Percentiles rank a stretch among this genome's conserved stretches.
These are phyloP conservation scores for Scortum barcoo DNA, from an alignment of 2,113 vertebrate genomes.

Conservation along the genomic window DNA sequence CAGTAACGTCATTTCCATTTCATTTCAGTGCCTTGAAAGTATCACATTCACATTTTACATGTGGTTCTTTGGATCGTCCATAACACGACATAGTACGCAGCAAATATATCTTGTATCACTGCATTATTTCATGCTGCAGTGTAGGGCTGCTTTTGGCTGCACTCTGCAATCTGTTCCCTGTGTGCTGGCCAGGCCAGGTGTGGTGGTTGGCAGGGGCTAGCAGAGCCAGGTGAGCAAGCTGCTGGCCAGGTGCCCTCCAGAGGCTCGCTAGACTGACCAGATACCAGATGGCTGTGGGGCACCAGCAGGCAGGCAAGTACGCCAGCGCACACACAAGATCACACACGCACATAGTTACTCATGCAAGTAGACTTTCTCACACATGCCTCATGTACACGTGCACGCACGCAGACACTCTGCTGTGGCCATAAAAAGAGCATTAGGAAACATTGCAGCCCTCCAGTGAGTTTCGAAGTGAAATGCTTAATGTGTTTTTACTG, in stretches of 20 bases:
- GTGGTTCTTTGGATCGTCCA: neutral
- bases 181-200: slow-evolving; percentile 70
- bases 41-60: neutral
- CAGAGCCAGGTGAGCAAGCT: slow-evolving; percentile 79
- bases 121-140: slow-evolving; percentile 34
- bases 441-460: slow-evolving; percentile 60
- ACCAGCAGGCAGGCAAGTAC: slow-evolving; percentile 57
- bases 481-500: slow-evolving; percentile 72
- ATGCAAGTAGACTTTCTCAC: slow-evolving; percentile 33
- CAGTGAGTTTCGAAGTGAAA: slow-evolving; percentile 65
- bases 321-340: neutral
- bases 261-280: slow-evolving; percentile 75
- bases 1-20: neutral
- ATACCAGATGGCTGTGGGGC: slow-evolving; percentile 77
- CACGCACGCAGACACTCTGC: slow-evolving; percentile 16
- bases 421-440: slow-evolving; percentile 60
- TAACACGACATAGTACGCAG: neutral
- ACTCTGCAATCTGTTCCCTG: slow-evolving; percentile 60
- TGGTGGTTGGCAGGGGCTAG: slow-evolving; percentile 68
- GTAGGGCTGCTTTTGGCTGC: slow-evolving; percentile 39
- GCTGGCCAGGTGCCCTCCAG: slow-evolving; percentile 80
- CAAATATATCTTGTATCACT: slow-evolving; percentile 6
- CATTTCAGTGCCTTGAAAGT: neutral
- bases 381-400: neutral
- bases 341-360: slow-evolving; percentile 19